A percentile compares a stretch with the other conserved stretches of the same genome.
Evolutionary conservation across 2,113 vertebrate genomes (phyloP).

Genomic region (Ophiodon elongatus): DNA sequence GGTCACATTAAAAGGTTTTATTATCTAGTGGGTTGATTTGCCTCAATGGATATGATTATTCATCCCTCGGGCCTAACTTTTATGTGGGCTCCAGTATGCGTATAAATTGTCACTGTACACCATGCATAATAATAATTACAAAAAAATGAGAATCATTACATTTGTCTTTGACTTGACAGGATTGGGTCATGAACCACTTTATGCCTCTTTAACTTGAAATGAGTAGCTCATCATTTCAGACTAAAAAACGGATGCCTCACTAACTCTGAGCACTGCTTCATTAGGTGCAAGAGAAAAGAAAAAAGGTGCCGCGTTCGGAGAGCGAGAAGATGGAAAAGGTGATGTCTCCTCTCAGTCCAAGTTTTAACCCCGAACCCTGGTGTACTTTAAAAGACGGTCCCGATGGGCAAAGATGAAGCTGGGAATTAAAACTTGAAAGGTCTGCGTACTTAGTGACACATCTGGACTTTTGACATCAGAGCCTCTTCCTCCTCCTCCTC

Average conservation of each 20-base stretch:
- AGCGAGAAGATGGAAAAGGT: background rate
- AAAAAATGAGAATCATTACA: background rate
- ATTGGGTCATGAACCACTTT: slow-evolving; percentile 6
- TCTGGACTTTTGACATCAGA: slow-evolving; percentile 55
- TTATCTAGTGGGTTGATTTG: background rate
- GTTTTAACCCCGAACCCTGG: background rate
- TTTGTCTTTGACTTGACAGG: slow-evolving; percentile 11
- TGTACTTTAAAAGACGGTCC: background rate
- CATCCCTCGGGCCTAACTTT: background rate
- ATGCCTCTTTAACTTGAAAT: slow-evolving; percentile 5
- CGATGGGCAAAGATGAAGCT: slow-evolving; percentile 17
- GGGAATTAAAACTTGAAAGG: slow-evolving; percentile 47
- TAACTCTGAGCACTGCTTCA: background rate
- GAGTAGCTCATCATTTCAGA: slow-evolving; percentile 21
- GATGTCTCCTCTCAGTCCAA: background rate
- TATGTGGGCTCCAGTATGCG: background rate
- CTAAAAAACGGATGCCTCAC: slow-evolving; percentile 6
- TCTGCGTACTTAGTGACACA: slow-evolving; percentile 33
- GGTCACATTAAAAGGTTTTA: background rate
- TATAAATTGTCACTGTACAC: background rate
- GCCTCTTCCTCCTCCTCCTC: slow-evolving; percentile 32
- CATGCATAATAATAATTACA: background rate
- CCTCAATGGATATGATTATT: background rate
- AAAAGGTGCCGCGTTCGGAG: slow-evolving; percentile 1
- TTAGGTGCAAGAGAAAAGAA: slow-evolving; percentile 14